These are phyloP conservation scores for Pissodes strobi DNA, from an alignment of 1,140 invertebrate species.

Conservation along the genomic window DNA sequence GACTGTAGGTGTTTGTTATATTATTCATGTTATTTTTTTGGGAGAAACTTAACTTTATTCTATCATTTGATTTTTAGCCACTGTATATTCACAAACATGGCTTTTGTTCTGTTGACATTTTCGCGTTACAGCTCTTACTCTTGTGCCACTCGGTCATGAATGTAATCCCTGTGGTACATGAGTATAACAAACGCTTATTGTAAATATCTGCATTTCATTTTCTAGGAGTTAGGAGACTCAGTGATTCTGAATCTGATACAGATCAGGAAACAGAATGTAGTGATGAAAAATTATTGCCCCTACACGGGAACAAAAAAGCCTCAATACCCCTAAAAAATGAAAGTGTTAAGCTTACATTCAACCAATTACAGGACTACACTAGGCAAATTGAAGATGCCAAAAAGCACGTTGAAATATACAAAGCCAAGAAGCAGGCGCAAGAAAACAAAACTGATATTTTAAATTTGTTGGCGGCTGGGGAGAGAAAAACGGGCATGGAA, in stretches of 20 bases:
- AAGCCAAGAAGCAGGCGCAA: constrained; percentile 46
- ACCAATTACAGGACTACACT: constrained; percentile 58
- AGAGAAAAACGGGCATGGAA: constrained; percentile 52
- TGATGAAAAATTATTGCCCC: neutral
- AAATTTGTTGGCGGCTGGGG: constrained; percentile 60
- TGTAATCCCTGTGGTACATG: too few species aligned
- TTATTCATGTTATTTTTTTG: too few species aligned
- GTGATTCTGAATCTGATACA: constrained; percentile 51
- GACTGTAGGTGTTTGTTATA: too few species aligned
- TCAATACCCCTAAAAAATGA: constrained; percentile 16
- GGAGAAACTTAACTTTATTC: too few species aligned
- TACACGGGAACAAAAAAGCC: neutral
- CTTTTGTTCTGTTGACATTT: too few species aligned
- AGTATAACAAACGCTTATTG: too few species aligned
- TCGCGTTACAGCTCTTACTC: too few species aligned
- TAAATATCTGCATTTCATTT: too few species aligned
- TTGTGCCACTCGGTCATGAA: too few species aligned
- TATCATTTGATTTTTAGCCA: too few species aligned
- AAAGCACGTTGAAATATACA: constrained; percentile 59
- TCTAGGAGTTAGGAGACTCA: constrained; percentile 28
- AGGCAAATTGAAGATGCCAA: constrained; percentile 60
- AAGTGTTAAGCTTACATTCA: constrained; percentile 53
- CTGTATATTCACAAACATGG: too few species aligned
- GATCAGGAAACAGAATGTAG: constrained; percentile 48
- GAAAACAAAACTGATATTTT: constrained; percentile 56